Evolutionary conservation across 1,140 invertebrate species (phyloP).

Genomic region (Episyrphus balteatus): DNA sequence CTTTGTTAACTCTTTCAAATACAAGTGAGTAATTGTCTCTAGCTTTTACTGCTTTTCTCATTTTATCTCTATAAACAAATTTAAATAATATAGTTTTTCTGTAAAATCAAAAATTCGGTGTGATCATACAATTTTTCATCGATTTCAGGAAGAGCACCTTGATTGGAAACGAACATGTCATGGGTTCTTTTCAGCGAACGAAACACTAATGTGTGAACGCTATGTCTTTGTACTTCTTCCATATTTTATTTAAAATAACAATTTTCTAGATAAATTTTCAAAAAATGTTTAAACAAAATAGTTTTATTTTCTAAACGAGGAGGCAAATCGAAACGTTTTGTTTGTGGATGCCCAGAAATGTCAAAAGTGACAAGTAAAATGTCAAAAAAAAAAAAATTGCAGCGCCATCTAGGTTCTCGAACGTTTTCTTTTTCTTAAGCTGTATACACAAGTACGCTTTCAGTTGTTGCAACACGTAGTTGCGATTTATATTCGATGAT

Average conservation of each 20-base stretch:
- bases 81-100: conserved; percentile 4
- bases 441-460: too few relatives aligned
- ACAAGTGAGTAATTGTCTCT: conserved; percentile 80
- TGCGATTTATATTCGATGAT: too few relatives aligned
- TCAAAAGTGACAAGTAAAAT: too few relatives aligned
- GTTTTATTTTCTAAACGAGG: too few relatives aligned
- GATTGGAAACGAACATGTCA: conserved; percentile 93
- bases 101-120: conserved; percentile 1
- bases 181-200: conserved; percentile 93
- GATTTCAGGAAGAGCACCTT: conserved; percentile 73
- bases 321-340: too few relatives aligned
- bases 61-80: conserved; percentile 56
- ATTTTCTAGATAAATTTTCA: too few relatives aligned
- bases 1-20: conserved; percentile 65
- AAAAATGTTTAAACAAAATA: too few relatives aligned
- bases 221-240: conserved; percentile 90
- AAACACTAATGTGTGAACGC: conserved; percentile 93
- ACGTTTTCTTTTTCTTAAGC: too few relatives aligned
- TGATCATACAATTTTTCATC: conserved; percentile 65
- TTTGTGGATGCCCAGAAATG: too few relatives aligned
- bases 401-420: too few relatives aligned
- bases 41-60: conserved; percentile 67
- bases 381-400: too few relatives aligned
- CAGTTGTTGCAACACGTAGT: too few relatives aligned
- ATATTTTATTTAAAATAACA: conserved; percentile 7